Evolutionary conservation across 2,888 invertebrate species (phyloP).

Genomic region (Anticlea derivata): DNA sequence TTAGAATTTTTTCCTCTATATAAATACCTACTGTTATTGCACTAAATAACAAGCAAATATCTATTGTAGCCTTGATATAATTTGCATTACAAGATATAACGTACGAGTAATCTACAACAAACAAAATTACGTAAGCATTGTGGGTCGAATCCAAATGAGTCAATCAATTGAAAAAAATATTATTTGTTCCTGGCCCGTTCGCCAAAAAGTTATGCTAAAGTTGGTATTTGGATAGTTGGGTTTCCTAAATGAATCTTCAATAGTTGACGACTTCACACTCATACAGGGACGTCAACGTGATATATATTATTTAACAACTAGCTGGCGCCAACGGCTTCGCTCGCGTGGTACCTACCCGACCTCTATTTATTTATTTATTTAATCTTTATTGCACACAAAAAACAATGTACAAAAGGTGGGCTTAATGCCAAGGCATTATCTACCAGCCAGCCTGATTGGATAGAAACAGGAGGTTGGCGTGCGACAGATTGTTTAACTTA

Average conservation of each 20-base stretch:
- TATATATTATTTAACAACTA: neutral
- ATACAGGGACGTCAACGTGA: slow-evolving; percentile 3
- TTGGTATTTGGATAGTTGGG: slow-evolving; percentile 59
- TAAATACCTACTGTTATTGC: too few relatives aligned
- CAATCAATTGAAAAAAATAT: slow-evolving; percentile 48
- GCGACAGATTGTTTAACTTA: too few relatives aligned
- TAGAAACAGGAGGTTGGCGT: too few relatives aligned
- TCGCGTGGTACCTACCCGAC: too few relatives aligned
- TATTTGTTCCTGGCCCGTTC: slow-evolving; percentile 41
- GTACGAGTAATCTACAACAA: slow-evolving; percentile 40
- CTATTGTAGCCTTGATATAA: slow-evolving; percentile 22
- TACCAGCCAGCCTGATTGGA: too few relatives aligned
- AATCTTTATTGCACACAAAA: too few relatives aligned
- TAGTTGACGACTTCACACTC: slow-evolving; percentile 17
- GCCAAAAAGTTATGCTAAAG: slow-evolving; percentile 65
- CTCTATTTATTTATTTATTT: too few relatives aligned
- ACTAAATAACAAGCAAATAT: too few relatives aligned
- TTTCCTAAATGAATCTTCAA: slow-evolving; percentile 45
- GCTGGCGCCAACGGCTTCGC: too few relatives aligned
- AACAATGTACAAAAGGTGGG: too few relatives aligned
- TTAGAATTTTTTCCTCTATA: too few relatives aligned
- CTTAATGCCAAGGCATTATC: too few relatives aligned
- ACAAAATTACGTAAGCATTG: slow-evolving; percentile 47
- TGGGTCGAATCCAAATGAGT: slow-evolving; percentile 50
- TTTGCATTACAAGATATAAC: slow-evolving; percentile 31